Conservation (phyloP, 1,140 invertebrate genomes). For the Dinoponera quadriceps region DNA sequence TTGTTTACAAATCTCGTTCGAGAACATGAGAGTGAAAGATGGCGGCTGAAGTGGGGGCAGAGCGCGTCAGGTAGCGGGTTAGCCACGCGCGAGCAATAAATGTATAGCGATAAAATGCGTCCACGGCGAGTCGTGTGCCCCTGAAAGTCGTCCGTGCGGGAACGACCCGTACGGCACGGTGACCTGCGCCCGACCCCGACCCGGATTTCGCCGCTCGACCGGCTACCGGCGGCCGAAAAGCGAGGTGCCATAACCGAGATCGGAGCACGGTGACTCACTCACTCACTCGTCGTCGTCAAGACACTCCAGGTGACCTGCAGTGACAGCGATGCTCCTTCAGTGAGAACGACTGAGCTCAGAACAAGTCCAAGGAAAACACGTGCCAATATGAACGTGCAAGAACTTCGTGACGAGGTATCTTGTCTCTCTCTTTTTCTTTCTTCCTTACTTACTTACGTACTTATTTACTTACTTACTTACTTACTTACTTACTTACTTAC, state of each 20-base stretch:
- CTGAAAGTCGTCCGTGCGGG: background rate
- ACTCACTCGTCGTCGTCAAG: slow-evolving; percentile 56
- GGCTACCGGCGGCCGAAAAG: background rate
- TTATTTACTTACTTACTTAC: no score
- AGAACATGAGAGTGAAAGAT: slow-evolving; percentile 23
- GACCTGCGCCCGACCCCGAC: no score
- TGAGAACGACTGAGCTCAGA: slow-evolving; percentile 35
- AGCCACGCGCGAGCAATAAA: slow-evolving; percentile 45
- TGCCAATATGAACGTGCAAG: slow-evolving; percentile 60
- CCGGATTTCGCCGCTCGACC: background rate
- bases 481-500: no score
- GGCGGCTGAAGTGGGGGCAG: background rate
- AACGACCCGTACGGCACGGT: background rate
- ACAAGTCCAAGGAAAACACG: background rate
- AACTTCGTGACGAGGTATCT: slow-evolving; percentile 65
- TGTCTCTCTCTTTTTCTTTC: background rate
- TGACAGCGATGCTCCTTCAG: slow-evolving; percentile 47
- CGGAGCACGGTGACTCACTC: slow-evolving; percentile 27
- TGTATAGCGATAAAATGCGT: slow-evolving; percentile 7
- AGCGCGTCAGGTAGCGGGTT: slow-evolving; percentile 6
- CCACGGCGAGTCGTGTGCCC: background rate
- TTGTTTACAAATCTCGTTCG: no score
- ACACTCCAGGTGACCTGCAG: slow-evolving; percentile 21
- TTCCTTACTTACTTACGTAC: no score
- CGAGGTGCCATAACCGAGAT: slow-evolving; percentile 23